Conservation (phyloP, 2,113 vertebrate species). For the Megaceryle torquata region DNA sequence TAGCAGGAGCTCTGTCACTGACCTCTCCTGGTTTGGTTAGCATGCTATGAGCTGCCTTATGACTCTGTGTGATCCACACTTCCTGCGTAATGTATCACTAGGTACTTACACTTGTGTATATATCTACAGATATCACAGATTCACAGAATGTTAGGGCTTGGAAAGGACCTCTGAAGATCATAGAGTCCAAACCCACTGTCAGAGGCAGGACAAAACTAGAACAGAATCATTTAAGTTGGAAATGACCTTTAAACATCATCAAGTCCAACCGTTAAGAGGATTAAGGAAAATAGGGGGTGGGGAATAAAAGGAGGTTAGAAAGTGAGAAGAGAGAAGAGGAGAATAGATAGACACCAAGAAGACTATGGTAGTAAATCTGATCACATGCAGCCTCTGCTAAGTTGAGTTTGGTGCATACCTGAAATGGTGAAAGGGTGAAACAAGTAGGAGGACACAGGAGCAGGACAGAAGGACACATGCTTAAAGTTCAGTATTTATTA, state of each 20-base stretch:
- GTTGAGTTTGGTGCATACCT: background rate
- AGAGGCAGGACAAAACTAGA: too few relatives aligned
- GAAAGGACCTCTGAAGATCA: too few relatives aligned
- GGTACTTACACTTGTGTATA: background rate
- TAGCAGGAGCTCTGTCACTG: background rate
- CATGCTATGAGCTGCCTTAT: background rate
- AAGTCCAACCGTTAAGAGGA: background rate
- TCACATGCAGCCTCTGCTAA: background rate
- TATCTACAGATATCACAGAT: background rate
- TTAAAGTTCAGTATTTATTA: background rate
- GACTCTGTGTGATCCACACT: rapidly evolving
- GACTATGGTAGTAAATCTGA: background rate
- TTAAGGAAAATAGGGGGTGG: background rate
- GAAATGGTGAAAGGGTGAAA: background rate
- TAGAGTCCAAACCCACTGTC: too few relatives aligned
- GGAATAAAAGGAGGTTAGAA: rapidly evolving
- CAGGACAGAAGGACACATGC: background rate
- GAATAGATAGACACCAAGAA: background rate
- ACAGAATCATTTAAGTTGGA: background rate
- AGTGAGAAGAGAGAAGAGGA: background rate
- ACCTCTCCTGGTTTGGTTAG: background rate
- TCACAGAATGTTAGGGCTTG: too few relatives aligned
- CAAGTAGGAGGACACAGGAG: background rate
- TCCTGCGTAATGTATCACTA: background rate
- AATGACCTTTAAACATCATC: background rate